A percentile compares a stretch with the other conserved stretches of the same genome.
Evolutionary conservation across 2,797 vertebrate genomes (phyloP).

Genomic region (Poeciliopsis turneri): DNA sequence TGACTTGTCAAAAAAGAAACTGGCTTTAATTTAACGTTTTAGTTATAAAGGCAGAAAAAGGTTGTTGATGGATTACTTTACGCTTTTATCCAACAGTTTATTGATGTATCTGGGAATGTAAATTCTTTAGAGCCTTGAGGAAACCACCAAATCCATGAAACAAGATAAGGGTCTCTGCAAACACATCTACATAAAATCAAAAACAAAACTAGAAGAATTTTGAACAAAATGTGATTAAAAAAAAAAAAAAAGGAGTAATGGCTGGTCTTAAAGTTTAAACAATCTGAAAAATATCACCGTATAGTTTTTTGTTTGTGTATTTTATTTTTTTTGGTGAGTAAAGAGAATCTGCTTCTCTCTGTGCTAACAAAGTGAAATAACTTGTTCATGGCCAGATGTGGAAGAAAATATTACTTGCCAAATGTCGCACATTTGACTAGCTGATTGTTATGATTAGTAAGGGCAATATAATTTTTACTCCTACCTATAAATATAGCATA

Average conservation of each 20-base stretch:
- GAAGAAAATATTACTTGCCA: not conserved
- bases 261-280: conserved; percentile 39
- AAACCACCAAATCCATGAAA: conserved; percentile 38
- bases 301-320: not conserved
- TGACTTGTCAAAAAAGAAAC: conserved; percentile 38
- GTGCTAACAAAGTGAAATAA: not conserved
- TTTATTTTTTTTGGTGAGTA: conserved; percentile 12
- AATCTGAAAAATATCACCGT: not conserved
- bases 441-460: not conserved
- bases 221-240: conserved; percentile 31
- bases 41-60: conserved; percentile 27
- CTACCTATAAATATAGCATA: not conserved
- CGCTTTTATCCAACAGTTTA: conserved; percentile 46
- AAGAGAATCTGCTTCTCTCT: conserved; percentile 2
- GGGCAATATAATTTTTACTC: too few relatives aligned
- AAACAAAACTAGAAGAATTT: conserved; percentile 37
- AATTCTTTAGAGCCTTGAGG: conserved; percentile 42
- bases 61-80: conserved; percentile 24
- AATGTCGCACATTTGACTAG: not conserved
- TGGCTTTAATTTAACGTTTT: conserved; percentile 27
- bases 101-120: conserved; percentile 39
- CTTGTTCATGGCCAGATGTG: not conserved
- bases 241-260: conserved; percentile 24
- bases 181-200: conserved; percentile 35
- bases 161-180: conserved; percentile 38